These are phyloP conservation scores for Dicranocentrus wangi DNA, from an alignment of 2,888 invertebrate species.

Conservation along the genomic window DNA sequence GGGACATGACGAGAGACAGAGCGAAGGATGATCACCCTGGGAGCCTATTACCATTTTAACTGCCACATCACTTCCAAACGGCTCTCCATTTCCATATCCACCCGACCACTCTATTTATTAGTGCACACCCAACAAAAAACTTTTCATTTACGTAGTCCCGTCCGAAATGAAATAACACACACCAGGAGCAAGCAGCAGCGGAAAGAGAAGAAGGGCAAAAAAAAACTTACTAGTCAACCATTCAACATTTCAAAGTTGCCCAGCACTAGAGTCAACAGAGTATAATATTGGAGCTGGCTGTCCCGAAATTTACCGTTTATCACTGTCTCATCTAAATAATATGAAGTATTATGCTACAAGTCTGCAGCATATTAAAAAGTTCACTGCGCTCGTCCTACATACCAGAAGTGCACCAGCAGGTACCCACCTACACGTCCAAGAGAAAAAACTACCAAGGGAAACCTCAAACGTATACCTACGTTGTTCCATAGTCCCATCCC, in stretches of 20 bases:
- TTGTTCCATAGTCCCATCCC: neutral
- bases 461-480: neutral
- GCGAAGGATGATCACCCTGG: conserved; percentile 28
- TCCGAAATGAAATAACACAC: neutral
- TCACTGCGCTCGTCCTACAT: neutral
- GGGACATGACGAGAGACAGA: conserved; percentile 6
- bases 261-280: too few relatives aligned
- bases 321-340: conserved; percentile 41
- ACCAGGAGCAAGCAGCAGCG: neutral
- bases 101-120: conserved; percentile 2
- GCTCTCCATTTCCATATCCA: conserved; percentile 3
- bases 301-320: conserved; percentile 31
- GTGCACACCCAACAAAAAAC: neutral
- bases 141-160: too few relatives aligned
- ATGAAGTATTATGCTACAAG: too few relatives aligned
- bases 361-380: neutral
- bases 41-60: conserved; percentile 35
- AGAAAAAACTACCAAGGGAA: neutral
- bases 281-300: too few relatives aligned
- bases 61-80: conserved; percentile 8
- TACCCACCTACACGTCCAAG: neutral
- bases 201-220: neutral
- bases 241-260: too few relatives aligned
- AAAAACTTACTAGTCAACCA: too few relatives aligned
- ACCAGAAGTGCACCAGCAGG: neutral